Base-by-base conservation (phyloP, 2,888 invertebrate species). In the Lomographa bimaculata region DNA sequence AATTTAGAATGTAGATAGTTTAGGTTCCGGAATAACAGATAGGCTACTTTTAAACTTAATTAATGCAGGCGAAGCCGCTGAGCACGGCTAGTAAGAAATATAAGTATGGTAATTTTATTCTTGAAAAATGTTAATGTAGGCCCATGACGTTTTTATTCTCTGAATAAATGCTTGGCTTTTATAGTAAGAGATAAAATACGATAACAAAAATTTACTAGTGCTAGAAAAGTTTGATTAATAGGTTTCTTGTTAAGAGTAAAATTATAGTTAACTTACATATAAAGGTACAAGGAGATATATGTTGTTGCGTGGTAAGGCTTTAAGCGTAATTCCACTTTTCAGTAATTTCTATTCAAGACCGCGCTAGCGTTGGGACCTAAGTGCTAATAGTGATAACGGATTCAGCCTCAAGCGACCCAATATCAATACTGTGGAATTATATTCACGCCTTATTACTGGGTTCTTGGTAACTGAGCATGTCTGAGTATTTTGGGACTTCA, bases 271-370 rank as follows among this genome's bases (percentile, higher is more conserved):
- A 79, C 77, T 50, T 42, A 81, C 79, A 78, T 81, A 67, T 64
- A 33, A 49, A 49, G 36, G 46, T 21, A 7, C n/a, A n/a, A n/a
- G n/a, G n/a, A n/a, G 6, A 2, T 2, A 3, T 26, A n/a, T 17
- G 27, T 14, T 11, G 23, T 14, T 21, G 12, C 37, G 36, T 38
- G 53, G 53, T n/a, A n/a, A n/a, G n/a, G n/a, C n/a, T n/a, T n/a
- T n/a, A n/a, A n/a, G n/a, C n/a, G n/a, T 35, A 8, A 12, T 11
- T 27, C 25, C 25, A 20, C 20, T 41, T 75, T 69, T 57, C 57
- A 60, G 49, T 50, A 41, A 79, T 85, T 84, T 74, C 77, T 80
- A 85, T 85, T 82, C 84, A 72, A 59, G 49, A 48, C 61, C 50
- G 40, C 53, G 44, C 51, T 56, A 57, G 55, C 60, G 61, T 52